Base-by-base conservation (phyloP, 2,888 invertebrate species). In the Carpatolechia fugitivella region DNA sequence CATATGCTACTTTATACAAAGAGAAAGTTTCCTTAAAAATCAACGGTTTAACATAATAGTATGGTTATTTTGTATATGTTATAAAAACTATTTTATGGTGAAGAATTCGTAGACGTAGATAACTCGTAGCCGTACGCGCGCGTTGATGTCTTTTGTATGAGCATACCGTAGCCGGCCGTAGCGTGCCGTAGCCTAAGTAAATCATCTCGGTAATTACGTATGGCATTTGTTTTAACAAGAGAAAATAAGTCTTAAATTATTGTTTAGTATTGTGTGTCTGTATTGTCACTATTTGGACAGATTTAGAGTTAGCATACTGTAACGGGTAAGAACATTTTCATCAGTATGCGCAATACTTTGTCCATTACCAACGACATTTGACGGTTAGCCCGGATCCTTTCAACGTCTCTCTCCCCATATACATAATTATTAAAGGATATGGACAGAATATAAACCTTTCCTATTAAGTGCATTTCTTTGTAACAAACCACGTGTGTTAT, bases 381-480 rank as follows among this genome's bases (percentile, higher is more conserved):
- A 66, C 88, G 82, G 88, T 88, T 88, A 79, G 78, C 88, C 88
- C 88, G 88, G 84, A 88, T 88, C 87, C 87, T 80, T 66, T 69
- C 75, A 72, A 76, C 77, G 76, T 68, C 74, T 10, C 41, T 10
- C 18, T 50, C 36, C 46, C 48, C 24, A n/a, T 24, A 41, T 46
- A 55, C 48, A 18, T 31, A 61, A 62, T 57, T 46, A 52, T 18
- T 52, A 41, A 31, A 13, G 44, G 48, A 51, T 54, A 52, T 41
- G 54, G 57, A 52, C 58, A 56, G 61, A 65, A 62, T 68, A 52
- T 38, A 48, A 46, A 48, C 41, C 14, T 36, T 41, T 55, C 50
- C 41, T 36, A 53, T 71, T 82, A 81, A 84, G 83, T 83, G 82
- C 76, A 68, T 83, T 84, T 76, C 67, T 78, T 66, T 85, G 85